These are phyloP conservation scores for Caretta caretta DNA, from an alignment of 2,113 vertebrate genomes.

Conservation along the genomic window DNA sequence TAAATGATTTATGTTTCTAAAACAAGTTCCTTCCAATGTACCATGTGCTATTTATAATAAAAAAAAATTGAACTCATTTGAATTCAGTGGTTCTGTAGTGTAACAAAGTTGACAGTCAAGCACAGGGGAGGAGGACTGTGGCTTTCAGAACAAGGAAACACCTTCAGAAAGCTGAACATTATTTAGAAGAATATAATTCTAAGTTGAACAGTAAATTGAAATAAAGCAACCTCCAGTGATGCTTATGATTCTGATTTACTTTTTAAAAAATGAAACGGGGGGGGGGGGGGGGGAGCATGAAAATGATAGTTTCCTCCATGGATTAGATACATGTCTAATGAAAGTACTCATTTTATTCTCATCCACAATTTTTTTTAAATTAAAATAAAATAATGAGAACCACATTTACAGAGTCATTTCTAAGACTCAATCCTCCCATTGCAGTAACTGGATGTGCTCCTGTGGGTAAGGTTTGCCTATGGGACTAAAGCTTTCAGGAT, in stretches of 20 bases:
- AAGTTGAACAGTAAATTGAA: slow-evolving; percentile 30
- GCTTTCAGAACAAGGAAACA: slow-evolving; percentile 28
- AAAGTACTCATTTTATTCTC: not conserved
- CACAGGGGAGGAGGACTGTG: not conserved
- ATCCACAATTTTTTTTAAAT: not conserved
- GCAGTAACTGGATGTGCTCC: not conserved
- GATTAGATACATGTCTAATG: not conserved
- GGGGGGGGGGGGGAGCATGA: not conserved
- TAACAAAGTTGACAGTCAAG: slow-evolving; percentile 1
- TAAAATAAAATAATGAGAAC: not conserved
- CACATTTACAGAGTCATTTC: not conserved
- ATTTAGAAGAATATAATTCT: not conserved
- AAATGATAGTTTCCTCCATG: not conserved
- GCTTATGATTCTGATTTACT: not conserved
- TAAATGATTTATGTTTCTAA: slow-evolving; percentile 64
- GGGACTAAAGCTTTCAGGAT: not conserved
- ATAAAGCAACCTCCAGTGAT: not conserved
- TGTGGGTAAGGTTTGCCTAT: not conserved
- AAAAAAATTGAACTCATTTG: slow-evolving; percentile 44
- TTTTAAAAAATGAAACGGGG: not conserved
- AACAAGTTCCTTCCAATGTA: slow-evolving; percentile 46
- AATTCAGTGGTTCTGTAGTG: not conserved
- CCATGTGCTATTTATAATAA: slow-evolving; percentile 38
- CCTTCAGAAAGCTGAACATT: slow-evolving; percentile 4
- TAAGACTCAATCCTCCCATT: not conserved